Evolutionary conservation across 2,888 invertebrate genomes (phyloP).

Genomic region (Coremacera marginata): DNA sequence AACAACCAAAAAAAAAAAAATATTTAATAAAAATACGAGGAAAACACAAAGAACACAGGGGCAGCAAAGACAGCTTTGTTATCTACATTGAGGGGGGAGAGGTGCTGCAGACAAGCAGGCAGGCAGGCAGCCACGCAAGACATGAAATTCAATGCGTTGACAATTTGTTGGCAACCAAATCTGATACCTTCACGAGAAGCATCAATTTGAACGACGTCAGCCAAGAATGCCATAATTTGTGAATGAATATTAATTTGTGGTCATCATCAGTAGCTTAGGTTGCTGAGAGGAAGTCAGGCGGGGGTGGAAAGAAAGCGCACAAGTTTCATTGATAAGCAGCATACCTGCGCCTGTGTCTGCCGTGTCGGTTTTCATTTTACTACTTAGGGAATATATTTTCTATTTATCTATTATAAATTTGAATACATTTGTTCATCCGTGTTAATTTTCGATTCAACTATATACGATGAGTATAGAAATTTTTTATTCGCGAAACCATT

Average conservation of each 20-base stretch:
- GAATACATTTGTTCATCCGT: no score
- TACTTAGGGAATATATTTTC: no score
- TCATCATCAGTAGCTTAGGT: neutral
- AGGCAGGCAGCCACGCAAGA: neutral
- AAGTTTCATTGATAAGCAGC: constrained; percentile 19
- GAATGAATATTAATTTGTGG: constrained; percentile 22
- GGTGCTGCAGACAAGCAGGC: neutral
- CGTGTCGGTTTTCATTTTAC: no score
- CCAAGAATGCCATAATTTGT: neutral
- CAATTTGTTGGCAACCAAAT: constrained; percentile 36
- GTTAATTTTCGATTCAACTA: no score
- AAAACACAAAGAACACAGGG: neutral
- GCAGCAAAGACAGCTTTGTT: neutral
- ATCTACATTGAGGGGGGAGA: no score
- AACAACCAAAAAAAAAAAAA: neutral
- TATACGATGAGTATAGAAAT: no score
- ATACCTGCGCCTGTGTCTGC: neutral
- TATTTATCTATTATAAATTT: no score
- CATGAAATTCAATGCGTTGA: constrained; percentile 38
- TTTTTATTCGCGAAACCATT: no score
- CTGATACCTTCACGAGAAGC: constrained; percentile 10
- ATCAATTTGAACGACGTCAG: neutral
- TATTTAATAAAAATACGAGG: no score
- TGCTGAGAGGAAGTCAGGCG: neutral
- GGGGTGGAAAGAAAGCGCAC: neutral